phyloP scores from a whole-genome alignment of 2,797 vertebrate species.

The Leucoraja ocellata region DNA sequence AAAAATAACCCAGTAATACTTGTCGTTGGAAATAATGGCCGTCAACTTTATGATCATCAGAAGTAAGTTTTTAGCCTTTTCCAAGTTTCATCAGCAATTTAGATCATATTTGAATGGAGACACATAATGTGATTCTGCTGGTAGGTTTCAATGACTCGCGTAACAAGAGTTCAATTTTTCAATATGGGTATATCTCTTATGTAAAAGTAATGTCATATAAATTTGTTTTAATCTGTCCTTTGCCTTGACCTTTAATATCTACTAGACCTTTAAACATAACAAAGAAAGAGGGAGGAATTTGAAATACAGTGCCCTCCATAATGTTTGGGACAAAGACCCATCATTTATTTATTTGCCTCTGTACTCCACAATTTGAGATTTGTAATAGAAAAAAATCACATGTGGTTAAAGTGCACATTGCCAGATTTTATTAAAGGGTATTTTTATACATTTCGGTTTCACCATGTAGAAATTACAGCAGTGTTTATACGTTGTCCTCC shows the following conservation, averaged over 20 bases:
- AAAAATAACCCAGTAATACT: slow-evolving; percentile 93
- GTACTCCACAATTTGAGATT: no score
- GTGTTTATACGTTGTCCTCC: no score
- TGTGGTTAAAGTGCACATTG: no score
- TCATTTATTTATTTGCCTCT: no score
- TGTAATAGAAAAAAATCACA: no score
- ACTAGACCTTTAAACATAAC: background rate
- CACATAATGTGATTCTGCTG: background rate
- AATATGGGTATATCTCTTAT: background rate
- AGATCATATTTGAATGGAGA: background rate
- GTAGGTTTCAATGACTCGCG: background rate
- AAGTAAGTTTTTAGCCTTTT: slow-evolving; percentile 71
- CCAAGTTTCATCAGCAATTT: slow-evolving; percentile 38
- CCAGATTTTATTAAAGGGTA: no score
- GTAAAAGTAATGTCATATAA: background rate
- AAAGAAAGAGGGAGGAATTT: background rate
- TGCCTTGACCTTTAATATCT: background rate
- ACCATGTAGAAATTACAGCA: no score
- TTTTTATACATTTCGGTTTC: no score
- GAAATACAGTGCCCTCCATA: background rate
- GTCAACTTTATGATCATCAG: slow-evolving; percentile 86
- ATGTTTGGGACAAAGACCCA: no score
- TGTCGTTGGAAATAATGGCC: slow-evolving; percentile 89
- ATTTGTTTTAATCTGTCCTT: background rate
- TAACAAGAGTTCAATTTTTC: background rate